phyloP scores from a whole-genome alignment of 2,888 invertebrate genomes.

The Beris chalybata region DNA sequence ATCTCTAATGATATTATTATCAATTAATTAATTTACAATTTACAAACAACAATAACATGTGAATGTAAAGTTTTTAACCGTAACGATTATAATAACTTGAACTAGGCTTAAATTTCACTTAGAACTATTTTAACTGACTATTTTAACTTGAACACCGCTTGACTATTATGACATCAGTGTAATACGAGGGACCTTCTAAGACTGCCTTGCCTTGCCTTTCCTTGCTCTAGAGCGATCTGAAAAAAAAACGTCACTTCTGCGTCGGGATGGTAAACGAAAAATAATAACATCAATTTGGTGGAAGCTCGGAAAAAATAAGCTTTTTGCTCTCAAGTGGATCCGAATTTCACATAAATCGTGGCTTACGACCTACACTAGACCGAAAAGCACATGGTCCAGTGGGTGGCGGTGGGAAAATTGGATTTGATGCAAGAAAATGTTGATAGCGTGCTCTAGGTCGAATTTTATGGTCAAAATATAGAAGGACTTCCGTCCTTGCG shows the following conservation, averaged over 20 bases:
- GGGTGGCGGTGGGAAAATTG: not conserved
- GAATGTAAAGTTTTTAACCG: not conserved
- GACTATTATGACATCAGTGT: constrained; percentile 10
- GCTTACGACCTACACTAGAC: not conserved
- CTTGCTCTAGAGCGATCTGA: constrained; percentile 4
- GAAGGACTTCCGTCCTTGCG: too few species aligned
- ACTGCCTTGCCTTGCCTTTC: constrained; percentile 10
- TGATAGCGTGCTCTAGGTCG: too few species aligned
- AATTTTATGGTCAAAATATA: too few species aligned
- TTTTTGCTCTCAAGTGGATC: constrained; percentile 1
- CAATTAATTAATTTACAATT: not conserved
- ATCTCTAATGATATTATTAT: not conserved
- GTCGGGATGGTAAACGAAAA: constrained; percentile 2
- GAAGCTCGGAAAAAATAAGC: not conserved
- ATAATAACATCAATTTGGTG: not conserved
- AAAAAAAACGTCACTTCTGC: constrained; percentile 25
- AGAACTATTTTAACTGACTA: constrained; percentile 3
- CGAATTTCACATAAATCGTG: not conserved
- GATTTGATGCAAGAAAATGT: too few species aligned
- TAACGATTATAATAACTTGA: too few species aligned
- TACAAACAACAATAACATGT: not conserved
- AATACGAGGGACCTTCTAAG: constrained; percentile 12
- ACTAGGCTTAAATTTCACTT: too few species aligned
- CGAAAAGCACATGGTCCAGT: constrained; percentile 17
- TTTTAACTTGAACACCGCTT: constrained; percentile 5